Conservation (phyloP, 2,888 invertebrate species). For the Ichneumoninae sp. region DNA sequence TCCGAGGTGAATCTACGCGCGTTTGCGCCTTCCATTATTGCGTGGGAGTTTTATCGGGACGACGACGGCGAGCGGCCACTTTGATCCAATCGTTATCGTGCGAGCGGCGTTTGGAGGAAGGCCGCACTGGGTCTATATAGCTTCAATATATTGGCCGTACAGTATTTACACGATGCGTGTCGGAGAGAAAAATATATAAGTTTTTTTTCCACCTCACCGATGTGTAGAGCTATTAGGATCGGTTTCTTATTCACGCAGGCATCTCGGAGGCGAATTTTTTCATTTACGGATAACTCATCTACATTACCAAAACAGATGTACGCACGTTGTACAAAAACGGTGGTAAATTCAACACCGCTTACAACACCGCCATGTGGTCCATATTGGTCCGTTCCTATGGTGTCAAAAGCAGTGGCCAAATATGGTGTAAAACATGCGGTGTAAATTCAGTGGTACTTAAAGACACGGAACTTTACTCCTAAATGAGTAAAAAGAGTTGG, state of each 20-base stretch:
- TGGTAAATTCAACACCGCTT: too few relatives aligned
- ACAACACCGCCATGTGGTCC: too few relatives aligned
- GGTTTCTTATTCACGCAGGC: conserved; percentile 14
- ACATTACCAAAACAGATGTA: background rate
- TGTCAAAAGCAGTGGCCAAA: too few relatives aligned
- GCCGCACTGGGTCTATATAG: conserved; percentile 27
- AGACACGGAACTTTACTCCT: too few relatives aligned
- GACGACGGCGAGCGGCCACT: conserved; percentile 52
- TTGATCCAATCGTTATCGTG: conserved; percentile 64
- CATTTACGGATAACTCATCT: background rate
- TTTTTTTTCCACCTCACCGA: background rate
- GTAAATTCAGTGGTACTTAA: too few relatives aligned
- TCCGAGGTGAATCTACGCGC: conserved; percentile 13
- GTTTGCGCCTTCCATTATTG: conserved; percentile 39
- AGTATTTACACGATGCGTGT: conserved; percentile 6
- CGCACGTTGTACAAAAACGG: too few relatives aligned
- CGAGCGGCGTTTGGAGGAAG: conserved; percentile 27
- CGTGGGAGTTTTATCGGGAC: conserved; percentile 48
- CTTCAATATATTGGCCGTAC: conserved; percentile 23
- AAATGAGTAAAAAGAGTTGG: too few relatives aligned
- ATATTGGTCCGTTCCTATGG: too few relatives aligned
- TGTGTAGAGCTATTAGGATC: conserved; percentile 12
- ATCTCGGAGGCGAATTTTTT: background rate
- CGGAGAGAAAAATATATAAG: background rate
- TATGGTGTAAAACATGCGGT: too few relatives aligned